Evolutionary conservation across 2,113 vertebrate genomes (phyloP).

Genomic region (Hassar affinis): DNA sequence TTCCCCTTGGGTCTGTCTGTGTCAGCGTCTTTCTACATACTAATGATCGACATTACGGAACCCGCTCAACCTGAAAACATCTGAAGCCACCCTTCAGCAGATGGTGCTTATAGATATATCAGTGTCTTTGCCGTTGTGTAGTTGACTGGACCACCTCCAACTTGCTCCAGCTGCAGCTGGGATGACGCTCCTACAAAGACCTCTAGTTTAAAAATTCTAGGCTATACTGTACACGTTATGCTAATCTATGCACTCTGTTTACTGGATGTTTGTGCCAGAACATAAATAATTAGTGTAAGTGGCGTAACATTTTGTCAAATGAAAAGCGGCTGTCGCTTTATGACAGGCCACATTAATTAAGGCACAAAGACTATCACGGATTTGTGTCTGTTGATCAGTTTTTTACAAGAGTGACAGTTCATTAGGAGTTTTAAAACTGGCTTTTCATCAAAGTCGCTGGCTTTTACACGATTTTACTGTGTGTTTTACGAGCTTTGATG

Average conservation of each 20-base stretch:
- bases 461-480: neutral
- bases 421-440: constrained; percentile 14
- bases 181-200: neutral
- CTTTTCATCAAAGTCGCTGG: constrained; percentile 3
- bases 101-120: neutral
- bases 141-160: constrained; percentile 6
- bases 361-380: constrained; percentile 12
- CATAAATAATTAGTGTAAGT: constrained; percentile 34
- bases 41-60: constrained; percentile 9
- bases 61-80: neutral
- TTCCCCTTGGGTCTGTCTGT: neutral
- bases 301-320: constrained; percentile 26
- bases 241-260: constrained; percentile 1
- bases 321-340: constrained; percentile 18
- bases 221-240: constrained; percentile 1
- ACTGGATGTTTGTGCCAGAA: constrained; percentile 30
- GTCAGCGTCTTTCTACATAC: neutral
- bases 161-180: constrained; percentile 21
- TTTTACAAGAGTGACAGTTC: constrained; percentile 19
- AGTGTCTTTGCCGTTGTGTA: neutral
- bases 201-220: constrained; percentile 2
- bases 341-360: constrained; percentile 30
- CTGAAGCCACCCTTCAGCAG: neutral
- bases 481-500: constrained; percentile 7
- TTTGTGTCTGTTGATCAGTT: neutral